Base-by-base conservation (phyloP, 2,888 invertebrate genomes). In the Phymatocera aterrima region DNA sequence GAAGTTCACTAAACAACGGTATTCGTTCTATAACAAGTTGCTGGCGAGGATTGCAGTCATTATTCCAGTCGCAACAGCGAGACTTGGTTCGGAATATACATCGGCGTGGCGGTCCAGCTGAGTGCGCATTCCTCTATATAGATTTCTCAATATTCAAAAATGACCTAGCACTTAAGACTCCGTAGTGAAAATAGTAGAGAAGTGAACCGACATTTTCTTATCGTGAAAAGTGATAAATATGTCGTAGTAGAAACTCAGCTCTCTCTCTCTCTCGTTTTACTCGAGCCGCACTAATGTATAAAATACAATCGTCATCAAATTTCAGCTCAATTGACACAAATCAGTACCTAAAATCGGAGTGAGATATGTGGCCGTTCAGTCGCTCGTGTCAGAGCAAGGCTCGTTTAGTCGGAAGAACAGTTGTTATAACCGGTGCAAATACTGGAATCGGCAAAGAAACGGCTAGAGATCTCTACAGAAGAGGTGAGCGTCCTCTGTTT, bases 311-410 rank as follows among this genome's bases (percentile, higher is more conserved):
- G 68, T 46, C 15, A 21, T 46, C 6, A 8, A 46, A 8, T 34
- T 68, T 40, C 15, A 46, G 24, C 15, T 24, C 28, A 1, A 6
- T 34, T 34, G 21, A 10, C 48, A 6, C 28, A 12, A 46, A 43
- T 43, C 15, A 21, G n/a, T 60, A 15, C 2, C 10, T 24, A 5
- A 4, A 46, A n/a, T 15, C 10, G 15, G 12, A 37, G 43, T 46
- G 37, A 34, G 40, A 54, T 3, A 88, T 88, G 88, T 87, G 87
- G 87, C 84, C 85, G 2, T 87, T 88, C 43, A 85, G 82, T 60
- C 79, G 82, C 40, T 82, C 68, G 34, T 90, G 93, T 90, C 86
- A 89, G 87, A 91, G 94, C 89, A 81, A 91, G 90, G 83, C 79
- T 5, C 85, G 88, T 1, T 83, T 89, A 0, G 83, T 81, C 3